These are phyloP conservation scores for Tangara arthus DNA, from an alignment of 2,797 vertebrate genomes.

Conservation along the genomic window DNA sequence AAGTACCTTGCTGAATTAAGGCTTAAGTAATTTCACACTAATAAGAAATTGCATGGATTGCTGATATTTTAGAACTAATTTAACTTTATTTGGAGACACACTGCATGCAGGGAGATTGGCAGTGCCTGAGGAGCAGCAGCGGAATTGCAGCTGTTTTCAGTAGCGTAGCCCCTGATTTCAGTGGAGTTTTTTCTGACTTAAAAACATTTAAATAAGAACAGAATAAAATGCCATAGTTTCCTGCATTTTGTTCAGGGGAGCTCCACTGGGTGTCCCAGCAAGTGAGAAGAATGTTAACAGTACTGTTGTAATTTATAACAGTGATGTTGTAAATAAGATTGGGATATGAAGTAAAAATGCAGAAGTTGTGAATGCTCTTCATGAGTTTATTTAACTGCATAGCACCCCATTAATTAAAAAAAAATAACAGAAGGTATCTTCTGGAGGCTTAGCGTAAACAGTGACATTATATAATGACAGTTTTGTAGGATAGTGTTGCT, in stretches of 20 bases:
- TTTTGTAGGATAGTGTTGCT: constrained; percentile 47
- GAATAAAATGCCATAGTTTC: not conserved
- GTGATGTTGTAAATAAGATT: not conserved
- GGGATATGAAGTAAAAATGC: constrained; percentile 10
- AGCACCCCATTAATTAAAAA: constrained; percentile 61
- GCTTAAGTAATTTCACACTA: constrained; percentile 40
- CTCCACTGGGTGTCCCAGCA: constrained; percentile 26
- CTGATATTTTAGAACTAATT: constrained; percentile 25
- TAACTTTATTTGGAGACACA: not conserved
- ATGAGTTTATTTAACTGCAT: constrained; percentile 42
- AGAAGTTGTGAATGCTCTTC: not conserved
- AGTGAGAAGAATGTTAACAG: not conserved
- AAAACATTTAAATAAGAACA: constrained; percentile 1
- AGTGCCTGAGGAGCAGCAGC: not conserved
- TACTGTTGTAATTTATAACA: not conserved
- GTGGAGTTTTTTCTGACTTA: constrained; percentile 4
- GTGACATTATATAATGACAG: not conserved
- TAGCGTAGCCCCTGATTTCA: not conserved
- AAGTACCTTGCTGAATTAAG: constrained; percentile 41
- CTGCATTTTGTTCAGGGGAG: not conserved
- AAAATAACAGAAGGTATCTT: constrained; percentile 56
- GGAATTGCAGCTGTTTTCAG: not conserved
- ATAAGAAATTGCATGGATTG: not conserved
- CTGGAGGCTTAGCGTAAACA: constrained; percentile 33
- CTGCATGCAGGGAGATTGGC: not conserved